These are phyloP conservation scores for Talpa occidentalis DNA, from an alignment of 2,113 vertebrate species.

Conservation along the genomic window DNA sequence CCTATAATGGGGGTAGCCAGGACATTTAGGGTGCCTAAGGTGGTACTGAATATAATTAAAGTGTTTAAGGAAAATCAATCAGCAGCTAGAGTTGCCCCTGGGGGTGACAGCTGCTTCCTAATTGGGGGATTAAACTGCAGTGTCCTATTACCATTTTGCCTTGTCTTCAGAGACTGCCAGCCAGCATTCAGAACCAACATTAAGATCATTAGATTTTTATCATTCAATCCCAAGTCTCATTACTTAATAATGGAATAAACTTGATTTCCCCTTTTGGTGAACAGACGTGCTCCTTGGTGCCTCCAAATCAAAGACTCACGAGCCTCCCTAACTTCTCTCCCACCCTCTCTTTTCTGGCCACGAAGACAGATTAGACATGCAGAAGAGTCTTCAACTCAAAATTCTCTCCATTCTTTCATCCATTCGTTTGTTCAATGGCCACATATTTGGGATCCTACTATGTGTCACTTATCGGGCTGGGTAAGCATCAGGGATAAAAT, in stretches of 20 bases:
- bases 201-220: conserved; percentile 73
- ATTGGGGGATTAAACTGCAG: conserved; percentile 67
- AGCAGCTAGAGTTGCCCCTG: conserved; percentile 53
- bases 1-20: not conserved
- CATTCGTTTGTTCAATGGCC: not conserved
- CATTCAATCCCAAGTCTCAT: conserved; percentile 68
- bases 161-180: conserved; percentile 65
- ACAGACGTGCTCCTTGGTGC: not conserved
- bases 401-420: not conserved
- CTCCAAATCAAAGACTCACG: conserved; percentile 42
- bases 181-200: conserved; percentile 68
- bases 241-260: conserved; percentile 71
- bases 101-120: conserved; percentile 56
- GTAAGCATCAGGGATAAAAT: not conserved
- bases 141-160: conserved; percentile 64
- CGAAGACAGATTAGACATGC: conserved; percentile 7
- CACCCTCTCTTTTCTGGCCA: not conserved
- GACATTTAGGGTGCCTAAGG: conserved; percentile 25
- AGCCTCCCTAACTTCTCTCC: not conserved
- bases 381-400: conserved; percentile 14
- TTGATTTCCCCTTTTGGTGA: conserved; percentile 67
- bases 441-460: not conserved
- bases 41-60: conserved; percentile 51
- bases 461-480: not conserved
- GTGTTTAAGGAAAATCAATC: conserved; percentile 66